A percentile compares a stretch with the other conserved stretches of the same genome.
Evolutionary conservation across 2,797 vertebrate species (phyloP).

Genomic region (Acanthurus tractus): DNA sequence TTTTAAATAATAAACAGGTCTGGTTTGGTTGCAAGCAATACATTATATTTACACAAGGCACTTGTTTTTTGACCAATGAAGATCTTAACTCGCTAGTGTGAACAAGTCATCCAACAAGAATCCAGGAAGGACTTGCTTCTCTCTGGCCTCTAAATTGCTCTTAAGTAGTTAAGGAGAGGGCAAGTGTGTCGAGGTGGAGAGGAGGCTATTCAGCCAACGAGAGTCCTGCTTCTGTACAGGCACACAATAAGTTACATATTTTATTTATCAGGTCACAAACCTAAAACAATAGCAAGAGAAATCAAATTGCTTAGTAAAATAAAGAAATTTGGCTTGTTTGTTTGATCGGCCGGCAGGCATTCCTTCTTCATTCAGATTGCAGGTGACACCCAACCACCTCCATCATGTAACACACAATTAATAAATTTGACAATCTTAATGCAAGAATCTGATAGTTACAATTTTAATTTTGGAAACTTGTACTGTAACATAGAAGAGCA

Average conservation of each 20-base stretch:
- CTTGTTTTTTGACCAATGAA: too few relatives aligned
- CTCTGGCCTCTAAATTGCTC: slow-evolving; percentile 30
- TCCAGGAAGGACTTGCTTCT: slow-evolving; percentile 14
- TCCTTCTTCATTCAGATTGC: background rate
- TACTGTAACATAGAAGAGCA: background rate
- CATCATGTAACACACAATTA: background rate
- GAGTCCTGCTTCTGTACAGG: slow-evolving; percentile 8
- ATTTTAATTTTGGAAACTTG: background rate
- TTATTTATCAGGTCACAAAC: background rate
- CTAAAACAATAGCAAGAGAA: background rate
- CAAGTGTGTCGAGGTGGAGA: slow-evolving; percentile 15
- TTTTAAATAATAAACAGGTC: too few relatives aligned
- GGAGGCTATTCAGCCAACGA: slow-evolving; percentile 5
- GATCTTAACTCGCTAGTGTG: background rate
- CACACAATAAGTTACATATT: background rate
- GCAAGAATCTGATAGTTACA: background rate
- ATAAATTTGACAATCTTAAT: background rate
- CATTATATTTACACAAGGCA: too few relatives aligned
- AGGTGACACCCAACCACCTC: background rate
- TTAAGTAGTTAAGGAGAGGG: slow-evolving; percentile 29
- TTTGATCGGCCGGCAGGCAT: background rate
- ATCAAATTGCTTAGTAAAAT: slow-evolving; percentile 2
- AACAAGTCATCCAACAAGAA: slow-evolving; percentile 20
- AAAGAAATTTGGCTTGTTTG: too few relatives aligned
- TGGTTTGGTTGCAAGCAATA: too few relatives aligned